A percentile compares a stretch with the other conserved stretches of the same genome.
Evolutionary conservation across 2,797 vertebrate genomes (phyloP).

Genomic region (Takifugu ocellatus): DNA sequence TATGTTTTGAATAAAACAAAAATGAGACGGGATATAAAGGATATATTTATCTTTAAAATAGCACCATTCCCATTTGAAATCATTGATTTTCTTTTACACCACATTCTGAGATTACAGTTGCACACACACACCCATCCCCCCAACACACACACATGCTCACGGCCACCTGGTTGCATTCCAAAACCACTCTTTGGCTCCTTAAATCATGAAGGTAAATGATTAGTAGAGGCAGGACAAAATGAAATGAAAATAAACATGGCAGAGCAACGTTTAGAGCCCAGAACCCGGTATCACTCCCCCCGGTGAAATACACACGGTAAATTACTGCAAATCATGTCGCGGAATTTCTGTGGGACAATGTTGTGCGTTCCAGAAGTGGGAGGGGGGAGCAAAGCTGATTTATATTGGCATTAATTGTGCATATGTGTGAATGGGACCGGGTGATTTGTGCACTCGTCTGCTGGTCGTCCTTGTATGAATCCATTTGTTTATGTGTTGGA

Average conservation of each 20-base stretch:
- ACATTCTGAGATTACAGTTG: constrained; percentile 2
- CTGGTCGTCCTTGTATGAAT: constrained; percentile 2
- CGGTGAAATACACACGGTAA: constrained; percentile 68
- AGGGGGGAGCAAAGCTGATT: constrained; percentile 52
- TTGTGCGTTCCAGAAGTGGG: constrained; percentile 35
- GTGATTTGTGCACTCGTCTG: constrained; percentile 29
- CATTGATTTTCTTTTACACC: too few species aligned
- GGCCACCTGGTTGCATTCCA: constrained; percentile 62
- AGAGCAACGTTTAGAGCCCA: constrained; percentile 68
- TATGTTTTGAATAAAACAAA: too few species aligned
- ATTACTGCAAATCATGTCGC: constrained; percentile 68
- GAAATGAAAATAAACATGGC: constrained; percentile 75
- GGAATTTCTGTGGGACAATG: constrained; percentile 54
- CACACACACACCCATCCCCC: constrained; percentile 8
- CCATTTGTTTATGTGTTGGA: background rate
- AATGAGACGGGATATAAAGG: too few species aligned
- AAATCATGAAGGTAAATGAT: constrained; percentile 71
- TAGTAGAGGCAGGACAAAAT: constrained; percentile 68
- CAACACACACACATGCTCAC: constrained; percentile 3
- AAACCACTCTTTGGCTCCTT: constrained; percentile 56
- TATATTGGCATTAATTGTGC: constrained; percentile 60
- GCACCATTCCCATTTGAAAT: too few species aligned
- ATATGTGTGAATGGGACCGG: constrained; percentile 32
- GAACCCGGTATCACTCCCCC: constrained; percentile 69
- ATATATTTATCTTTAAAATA: too few species aligned